Percentiles rank a stretch among this genome's conserved stretches.
Conservation (phyloP, 2,888 invertebrate genomes). For the Entomobrya proxima region DNA sequence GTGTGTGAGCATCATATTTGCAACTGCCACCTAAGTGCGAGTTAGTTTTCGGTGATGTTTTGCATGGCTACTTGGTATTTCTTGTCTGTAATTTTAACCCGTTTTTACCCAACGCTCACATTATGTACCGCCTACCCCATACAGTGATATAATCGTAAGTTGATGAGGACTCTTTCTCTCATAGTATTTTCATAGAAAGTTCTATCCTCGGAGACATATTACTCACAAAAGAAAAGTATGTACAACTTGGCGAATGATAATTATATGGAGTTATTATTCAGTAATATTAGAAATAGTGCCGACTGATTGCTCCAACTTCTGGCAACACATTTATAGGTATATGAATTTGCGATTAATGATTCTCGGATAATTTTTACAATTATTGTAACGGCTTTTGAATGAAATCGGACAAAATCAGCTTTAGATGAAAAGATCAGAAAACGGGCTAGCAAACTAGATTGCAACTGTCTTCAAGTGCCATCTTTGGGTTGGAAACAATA, state of each 20-base stretch:
- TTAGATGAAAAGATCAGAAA: no score
- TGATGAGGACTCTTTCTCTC: slow-evolving; percentile 45
- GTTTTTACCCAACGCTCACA: slow-evolving; percentile 61
- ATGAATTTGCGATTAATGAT: neutral
- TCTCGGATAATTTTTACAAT: no score
- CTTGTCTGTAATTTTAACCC: slow-evolving; percentile 57
- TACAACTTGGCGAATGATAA: slow-evolving; percentile 31
- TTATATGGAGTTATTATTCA: slow-evolving; percentile 7
- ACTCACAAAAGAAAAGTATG: slow-evolving; percentile 52
- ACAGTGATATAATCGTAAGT: slow-evolving; percentile 54
- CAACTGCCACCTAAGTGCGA: slow-evolving; percentile 33
- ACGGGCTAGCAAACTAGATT: neutral
- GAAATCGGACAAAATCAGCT: no score
- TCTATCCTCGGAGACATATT: slow-evolving; percentile 54
- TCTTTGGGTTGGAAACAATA: no score
- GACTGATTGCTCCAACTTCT: no score
- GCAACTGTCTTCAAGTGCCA: no score
- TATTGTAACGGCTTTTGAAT: no score
- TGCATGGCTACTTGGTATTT: neutral
- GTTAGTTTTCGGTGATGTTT: neutral
- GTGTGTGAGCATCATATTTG: neutral
- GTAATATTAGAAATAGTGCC: neutral
- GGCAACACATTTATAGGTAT: neutral
- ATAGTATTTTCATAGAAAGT: neutral
- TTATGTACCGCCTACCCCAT: slow-evolving; percentile 56